Percentiles rank a stretch among this genome's conserved stretches.
phyloP scores from a whole-genome alignment of 2,113 vertebrate genomes.

The Riparia riparia region DNA sequence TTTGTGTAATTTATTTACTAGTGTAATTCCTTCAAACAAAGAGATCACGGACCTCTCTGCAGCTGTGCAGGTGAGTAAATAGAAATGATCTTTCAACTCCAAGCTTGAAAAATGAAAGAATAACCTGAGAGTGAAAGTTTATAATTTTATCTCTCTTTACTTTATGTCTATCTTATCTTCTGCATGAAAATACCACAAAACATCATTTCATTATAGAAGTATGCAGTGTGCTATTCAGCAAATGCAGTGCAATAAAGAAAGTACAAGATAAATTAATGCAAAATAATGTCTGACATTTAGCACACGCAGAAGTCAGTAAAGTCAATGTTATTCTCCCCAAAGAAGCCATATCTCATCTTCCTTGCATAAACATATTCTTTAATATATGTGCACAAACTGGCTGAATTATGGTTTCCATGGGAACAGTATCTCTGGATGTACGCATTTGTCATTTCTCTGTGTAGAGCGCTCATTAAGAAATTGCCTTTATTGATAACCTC shows the following conservation, averaged over 20 bases:
- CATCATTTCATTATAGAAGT: background rate
- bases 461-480: slow-evolving; percentile 22
- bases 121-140: background rate
- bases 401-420: slow-evolving; percentile 60
- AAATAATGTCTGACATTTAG: slow-evolving; percentile 60
- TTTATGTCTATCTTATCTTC: background rate
- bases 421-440: slow-evolving; percentile 18
- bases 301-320: background rate
- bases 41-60: background rate
- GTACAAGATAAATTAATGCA: slow-evolving; percentile 16
- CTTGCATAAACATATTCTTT: slow-evolving; percentile 16
- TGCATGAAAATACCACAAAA: background rate
- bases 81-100: background rate
- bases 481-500: slow-evolving; percentile 49
- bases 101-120: background rate
- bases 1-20: background rate
- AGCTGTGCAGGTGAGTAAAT: background rate
- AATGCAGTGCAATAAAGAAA: slow-evolving; percentile 8
- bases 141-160: background rate
- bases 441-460: slow-evolving; percentile 32
- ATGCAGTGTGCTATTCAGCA: background rate
- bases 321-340: slow-evolving; percentile 36
- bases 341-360: slow-evolving; percentile 51
- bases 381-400: background rate
- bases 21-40: background rate